These are phyloP conservation scores for Alentia gelatinosa DNA, from an alignment of 2,888 invertebrate species.

Conservation along the genomic window DNA sequence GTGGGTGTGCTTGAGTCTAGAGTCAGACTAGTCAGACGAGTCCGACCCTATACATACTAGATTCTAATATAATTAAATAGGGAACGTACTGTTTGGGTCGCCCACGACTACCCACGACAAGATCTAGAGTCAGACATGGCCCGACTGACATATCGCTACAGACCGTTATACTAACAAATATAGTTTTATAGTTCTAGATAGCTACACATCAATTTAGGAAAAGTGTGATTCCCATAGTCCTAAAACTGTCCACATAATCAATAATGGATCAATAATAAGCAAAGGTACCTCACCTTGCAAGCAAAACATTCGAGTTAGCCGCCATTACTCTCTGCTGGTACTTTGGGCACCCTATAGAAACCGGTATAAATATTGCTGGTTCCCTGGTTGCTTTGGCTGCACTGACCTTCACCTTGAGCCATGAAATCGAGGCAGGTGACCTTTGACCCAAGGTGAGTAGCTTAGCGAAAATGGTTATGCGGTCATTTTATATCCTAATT, in stretches of 20 bases:
- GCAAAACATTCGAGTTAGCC: constrained; percentile 33
- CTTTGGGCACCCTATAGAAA: too few species aligned
- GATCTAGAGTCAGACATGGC: neutral
- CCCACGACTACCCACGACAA: too few species aligned
- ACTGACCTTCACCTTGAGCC: neutral
- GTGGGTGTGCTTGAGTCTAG: too few species aligned
- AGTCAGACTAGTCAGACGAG: too few species aligned
- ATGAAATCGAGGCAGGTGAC: neutral
- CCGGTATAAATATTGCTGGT: too few species aligned
- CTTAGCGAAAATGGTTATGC: neutral
- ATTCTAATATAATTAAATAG: too few species aligned
- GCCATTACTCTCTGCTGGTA: neutral
- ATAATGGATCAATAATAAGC: neutral
- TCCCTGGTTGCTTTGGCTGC: neutral
- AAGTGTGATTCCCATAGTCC: neutral
- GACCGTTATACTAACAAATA: neutral
- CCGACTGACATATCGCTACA: neutral
- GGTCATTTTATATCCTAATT: neutral
- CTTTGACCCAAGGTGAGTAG: neutral
- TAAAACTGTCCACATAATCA: neutral
- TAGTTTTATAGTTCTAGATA: neutral
- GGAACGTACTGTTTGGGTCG: too few species aligned
- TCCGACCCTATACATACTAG: too few species aligned
- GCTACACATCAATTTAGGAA: neutral
- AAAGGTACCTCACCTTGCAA: neutral